Percentiles rank a stretch among this genome's conserved stretches.
These are phyloP conservation scores for Andrena hattorfiana DNA, from an alignment of 2,888 invertebrate species.

Conservation along the genomic window DNA sequence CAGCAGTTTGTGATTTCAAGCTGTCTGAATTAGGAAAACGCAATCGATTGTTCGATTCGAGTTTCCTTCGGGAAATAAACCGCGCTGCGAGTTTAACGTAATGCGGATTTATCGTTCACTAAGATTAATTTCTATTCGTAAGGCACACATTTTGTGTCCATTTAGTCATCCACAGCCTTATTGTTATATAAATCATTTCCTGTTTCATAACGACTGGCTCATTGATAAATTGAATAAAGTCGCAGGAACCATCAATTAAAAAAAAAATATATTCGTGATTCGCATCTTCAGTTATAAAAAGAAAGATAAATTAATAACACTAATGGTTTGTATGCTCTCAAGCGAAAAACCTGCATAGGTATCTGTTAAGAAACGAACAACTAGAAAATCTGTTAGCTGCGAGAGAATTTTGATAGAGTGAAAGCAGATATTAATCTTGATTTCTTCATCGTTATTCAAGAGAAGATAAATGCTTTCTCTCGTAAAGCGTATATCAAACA, in stretches of 20 bases:
- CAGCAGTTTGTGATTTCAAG: slow-evolving; percentile 57
- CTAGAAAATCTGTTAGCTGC: not conserved
- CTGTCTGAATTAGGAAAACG: slow-evolving; percentile 55
- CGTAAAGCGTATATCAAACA: not conserved
- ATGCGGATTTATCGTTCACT: slow-evolving; percentile 5
- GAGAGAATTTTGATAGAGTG: not conserved
- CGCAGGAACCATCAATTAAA: not conserved
- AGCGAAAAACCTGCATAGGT: not conserved
- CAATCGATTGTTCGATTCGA: slow-evolving; percentile 50
- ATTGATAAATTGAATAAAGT: not conserved
- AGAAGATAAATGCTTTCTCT: not conserved
- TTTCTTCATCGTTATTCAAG: not conserved
- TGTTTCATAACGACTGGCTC: not conserved
- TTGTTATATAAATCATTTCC: not conserved
- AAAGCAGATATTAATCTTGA: not conserved
- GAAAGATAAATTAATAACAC: not conserved
- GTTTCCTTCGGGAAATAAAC: slow-evolving; percentile 57
- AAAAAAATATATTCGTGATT: not conserved
- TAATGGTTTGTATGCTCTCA: not conserved
- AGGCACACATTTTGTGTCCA: not conserved
- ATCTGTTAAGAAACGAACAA: not conserved
- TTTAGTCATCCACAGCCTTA: not conserved
- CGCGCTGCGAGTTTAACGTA: not conserved
- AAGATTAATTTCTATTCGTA: not conserved
- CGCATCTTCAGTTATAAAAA: not conserved